Evolutionary conservation across 2,888 invertebrate species (phyloP).

Genomic region (Mythimna impura): DNA sequence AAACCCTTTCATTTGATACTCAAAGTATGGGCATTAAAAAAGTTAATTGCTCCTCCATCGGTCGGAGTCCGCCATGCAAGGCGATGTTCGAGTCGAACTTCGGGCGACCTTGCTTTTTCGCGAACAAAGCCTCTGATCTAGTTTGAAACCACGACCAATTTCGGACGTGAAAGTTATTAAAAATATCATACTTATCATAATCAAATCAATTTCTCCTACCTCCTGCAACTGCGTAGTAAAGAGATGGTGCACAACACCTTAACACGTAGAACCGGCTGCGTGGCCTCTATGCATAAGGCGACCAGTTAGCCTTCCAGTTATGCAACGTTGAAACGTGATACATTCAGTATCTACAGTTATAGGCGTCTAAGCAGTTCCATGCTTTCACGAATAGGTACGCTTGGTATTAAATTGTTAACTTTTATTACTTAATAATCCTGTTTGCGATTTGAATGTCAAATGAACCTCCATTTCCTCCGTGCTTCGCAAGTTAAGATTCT

Average conservation of each 20-base stretch:
- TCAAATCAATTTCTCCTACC: constrained; percentile 24
- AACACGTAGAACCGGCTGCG: constrained; percentile 44
- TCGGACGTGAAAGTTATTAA: too few relatives aligned
- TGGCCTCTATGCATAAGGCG: constrained; percentile 62
- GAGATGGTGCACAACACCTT: constrained; percentile 39
- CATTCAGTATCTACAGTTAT: constrained; percentile 30
- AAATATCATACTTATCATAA: not conserved
- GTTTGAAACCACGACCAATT: too few relatives aligned
- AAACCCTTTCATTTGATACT: too few relatives aligned
- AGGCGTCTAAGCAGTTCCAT: constrained; percentile 28
- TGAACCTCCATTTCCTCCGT: too few relatives aligned
- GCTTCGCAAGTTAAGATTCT: too few relatives aligned
- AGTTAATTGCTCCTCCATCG: too few relatives aligned
- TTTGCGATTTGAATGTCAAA: constrained; percentile 14
- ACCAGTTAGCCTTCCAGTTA: constrained; percentile 68
- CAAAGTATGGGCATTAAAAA: too few relatives aligned
- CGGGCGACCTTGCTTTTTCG: not conserved
- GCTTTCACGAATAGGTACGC: constrained; percentile 25
- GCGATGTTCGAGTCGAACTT: not conserved
- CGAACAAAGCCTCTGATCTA: not conserved
- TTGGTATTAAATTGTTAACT: constrained; percentile 11
- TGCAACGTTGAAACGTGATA: constrained; percentile 58
- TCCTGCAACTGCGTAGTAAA: constrained; percentile 30
- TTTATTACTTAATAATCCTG: constrained; percentile 23
- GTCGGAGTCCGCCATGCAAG: not conserved